Conservation (phyloP, 2,797 vertebrate species). For the Linurgus olivaceus region DNA sequence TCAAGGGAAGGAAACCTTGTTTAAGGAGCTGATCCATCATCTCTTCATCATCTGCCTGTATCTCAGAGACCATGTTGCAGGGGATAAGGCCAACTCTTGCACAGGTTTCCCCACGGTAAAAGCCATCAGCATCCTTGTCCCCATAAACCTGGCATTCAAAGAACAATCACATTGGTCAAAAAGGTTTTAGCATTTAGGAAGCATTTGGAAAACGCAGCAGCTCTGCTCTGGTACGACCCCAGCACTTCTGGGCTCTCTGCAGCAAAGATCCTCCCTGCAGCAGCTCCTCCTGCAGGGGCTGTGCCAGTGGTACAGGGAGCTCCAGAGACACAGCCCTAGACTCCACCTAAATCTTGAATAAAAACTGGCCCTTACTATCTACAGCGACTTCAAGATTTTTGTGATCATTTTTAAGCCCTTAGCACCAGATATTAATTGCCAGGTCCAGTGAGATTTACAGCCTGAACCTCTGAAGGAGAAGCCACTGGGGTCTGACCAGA, state of each 20-base stretch:
- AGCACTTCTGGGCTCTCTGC: fast-evolving
- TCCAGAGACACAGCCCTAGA: background rate
- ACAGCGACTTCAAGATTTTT: background rate
- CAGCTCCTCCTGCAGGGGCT: background rate
- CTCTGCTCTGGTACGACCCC: fast-evolving
- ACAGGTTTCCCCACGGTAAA: constrained; percentile 92
- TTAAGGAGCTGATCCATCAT: constrained; percentile 95
- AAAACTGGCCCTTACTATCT: background rate
- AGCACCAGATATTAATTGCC: background rate
- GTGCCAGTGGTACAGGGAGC: fast-evolving
- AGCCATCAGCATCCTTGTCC: constrained; percentile 94
- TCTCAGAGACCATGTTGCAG: constrained; percentile 98
- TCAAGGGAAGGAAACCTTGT: constrained; percentile 95
- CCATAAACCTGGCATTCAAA: constrained; percentile 86
- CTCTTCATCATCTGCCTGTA: constrained; percentile 93
- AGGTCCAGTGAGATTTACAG: background rate
- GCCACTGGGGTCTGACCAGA: background rate
- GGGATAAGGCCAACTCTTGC: constrained; percentile 90
- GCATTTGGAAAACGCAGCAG: background rate
- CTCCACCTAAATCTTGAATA: background rate
- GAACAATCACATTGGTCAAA: fast-evolving
- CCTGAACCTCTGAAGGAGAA: background rate
- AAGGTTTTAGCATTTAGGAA: background rate
- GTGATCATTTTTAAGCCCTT: background rate
- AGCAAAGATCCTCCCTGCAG: background rate